These are phyloP conservation scores for Catostomus latipinnis DNA, from an alignment of 2,797 vertebrate genomes.

Conservation along the genomic window DNA sequence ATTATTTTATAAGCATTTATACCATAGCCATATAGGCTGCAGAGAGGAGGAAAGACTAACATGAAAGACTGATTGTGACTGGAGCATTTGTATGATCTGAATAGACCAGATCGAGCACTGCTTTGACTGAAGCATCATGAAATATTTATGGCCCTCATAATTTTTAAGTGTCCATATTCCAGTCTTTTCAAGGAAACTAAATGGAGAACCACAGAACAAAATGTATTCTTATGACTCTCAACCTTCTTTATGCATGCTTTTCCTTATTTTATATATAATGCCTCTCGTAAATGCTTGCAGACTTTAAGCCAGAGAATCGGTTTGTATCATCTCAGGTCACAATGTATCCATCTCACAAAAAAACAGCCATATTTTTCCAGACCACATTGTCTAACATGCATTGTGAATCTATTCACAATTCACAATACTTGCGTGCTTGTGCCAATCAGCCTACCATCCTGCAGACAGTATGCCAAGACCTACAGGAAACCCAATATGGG, in stretches of 20 bases:
- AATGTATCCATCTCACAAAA: conserved; percentile 51
- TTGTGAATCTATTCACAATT: conserved; percentile 58
- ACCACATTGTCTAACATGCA: conserved; percentile 39
- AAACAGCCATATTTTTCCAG: conserved; percentile 33
- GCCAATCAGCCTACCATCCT: conserved; percentile 30
- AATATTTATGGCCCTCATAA: conserved; percentile 55
- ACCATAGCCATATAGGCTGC: background rate
- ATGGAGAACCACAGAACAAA: conserved; percentile 59
- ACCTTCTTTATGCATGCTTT: conserved; percentile 53
- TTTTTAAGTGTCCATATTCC: conserved; percentile 56
- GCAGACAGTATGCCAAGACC: conserved; percentile 46
- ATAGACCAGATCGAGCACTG: conserved; percentile 28
- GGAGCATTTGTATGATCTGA: conserved; percentile 48
- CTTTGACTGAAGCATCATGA: conserved; percentile 47
- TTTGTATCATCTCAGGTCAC: conserved; percentile 47
- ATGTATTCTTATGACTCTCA: conserved; percentile 53
- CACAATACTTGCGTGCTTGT: conserved; percentile 53
- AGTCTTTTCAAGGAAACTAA: conserved; percentile 58
- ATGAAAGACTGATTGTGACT: conserved; percentile 45
- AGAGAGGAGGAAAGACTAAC: conserved; percentile 48
- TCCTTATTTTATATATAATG: conserved; percentile 55
- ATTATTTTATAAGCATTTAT: conserved; percentile 3
- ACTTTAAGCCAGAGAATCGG: conserved; percentile 49
- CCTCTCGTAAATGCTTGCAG: conserved; percentile 50
- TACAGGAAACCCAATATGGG: conserved; percentile 38